Base-by-base conservation (phyloP, 2,797 vertebrate species). In the Premnoplex brunnescens region DNA sequence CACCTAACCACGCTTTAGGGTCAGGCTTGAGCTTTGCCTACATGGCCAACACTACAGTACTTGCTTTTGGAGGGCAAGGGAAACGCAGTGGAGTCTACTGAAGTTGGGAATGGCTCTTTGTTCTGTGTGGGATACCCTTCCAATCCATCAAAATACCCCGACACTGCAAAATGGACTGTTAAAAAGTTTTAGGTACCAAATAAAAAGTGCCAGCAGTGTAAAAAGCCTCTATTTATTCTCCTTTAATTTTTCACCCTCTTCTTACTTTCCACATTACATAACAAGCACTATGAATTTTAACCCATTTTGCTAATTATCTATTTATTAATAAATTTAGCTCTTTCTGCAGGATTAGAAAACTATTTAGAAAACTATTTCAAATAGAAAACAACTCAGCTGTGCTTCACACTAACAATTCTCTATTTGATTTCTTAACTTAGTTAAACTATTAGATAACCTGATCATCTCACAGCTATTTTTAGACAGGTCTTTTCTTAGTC, bases 1-100 rank as follows among this genome's bases (percentile, higher is more conserved):
- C n/a, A n/a, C 2, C 20, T 20, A 28, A 22, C 9, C 21, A 28
- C 0, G 0, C 27, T 43, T 59, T 2, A 60, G 51, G 36, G 51
- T 20, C 46, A 34, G 46, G 14, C 60, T 12, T 2, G 14, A 67
- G 77, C 3, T 68, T 24, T 80, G 48, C 22, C 28, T n/a, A 4
- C 36, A 21, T 10, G 37, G 26, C 24, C 10, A 3, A 56, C 22
- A 39, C 48, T 14, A 21, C 49, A 66, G 34, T 12, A 58, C 27
- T 26, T 2, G 0, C 24, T 69, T 59, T 14, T 32, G 27, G 7
- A 26, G 22, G 15, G 10, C 14, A 60, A 32, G 3, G 26, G 24
- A 43, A 88, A 26, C 30, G 36, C 36, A 44, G 28, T 5, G 71
- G 12, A 59, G 18, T 11, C 41, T 3, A 39, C 2, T 3, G 4